phyloP scores from a whole-genome alignment of 2,113 vertebrate species.

The Cathartes aura region DNA sequence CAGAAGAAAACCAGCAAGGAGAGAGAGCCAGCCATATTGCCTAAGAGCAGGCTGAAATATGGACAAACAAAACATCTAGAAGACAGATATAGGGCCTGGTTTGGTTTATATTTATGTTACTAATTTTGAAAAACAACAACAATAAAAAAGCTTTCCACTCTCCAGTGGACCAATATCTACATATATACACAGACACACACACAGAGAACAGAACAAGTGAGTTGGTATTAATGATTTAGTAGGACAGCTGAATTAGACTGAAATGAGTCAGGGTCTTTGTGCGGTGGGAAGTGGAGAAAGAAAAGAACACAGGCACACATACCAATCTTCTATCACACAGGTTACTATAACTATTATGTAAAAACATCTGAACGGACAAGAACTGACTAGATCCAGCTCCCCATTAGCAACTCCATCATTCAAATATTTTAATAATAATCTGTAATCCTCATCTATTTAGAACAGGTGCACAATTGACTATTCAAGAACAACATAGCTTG shows the following conservation, averaged over 20 bases:
- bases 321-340: not conserved
- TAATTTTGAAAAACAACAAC: not conserved
- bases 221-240: not conserved
- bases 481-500: not conserved
- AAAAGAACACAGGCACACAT: not conserved
- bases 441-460: not conserved
- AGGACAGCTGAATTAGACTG: not conserved
- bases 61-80: not conserved
- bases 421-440: not conserved
- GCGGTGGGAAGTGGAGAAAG: not conserved
- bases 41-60: not conserved
- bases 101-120: not conserved
- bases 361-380: not conserved
- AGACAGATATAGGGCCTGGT: not conserved
- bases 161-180: fast-evolving
- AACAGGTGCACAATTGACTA: not conserved
- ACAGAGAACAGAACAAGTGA: not conserved
- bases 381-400: not conserved
- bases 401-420: not conserved
- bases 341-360: not conserved
- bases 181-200: fast-evolving
- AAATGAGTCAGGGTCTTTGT: not conserved
- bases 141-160: not conserved
- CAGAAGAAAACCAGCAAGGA: not conserved
- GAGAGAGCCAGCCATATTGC: not conserved